A percentile compares a stretch with the other conserved stretches of the same genome.
These are phyloP conservation scores for Parazoanthus atlanticus DNA, from an alignment of 92 coral and sea anemone species.

Conservation along the genomic window DNA sequence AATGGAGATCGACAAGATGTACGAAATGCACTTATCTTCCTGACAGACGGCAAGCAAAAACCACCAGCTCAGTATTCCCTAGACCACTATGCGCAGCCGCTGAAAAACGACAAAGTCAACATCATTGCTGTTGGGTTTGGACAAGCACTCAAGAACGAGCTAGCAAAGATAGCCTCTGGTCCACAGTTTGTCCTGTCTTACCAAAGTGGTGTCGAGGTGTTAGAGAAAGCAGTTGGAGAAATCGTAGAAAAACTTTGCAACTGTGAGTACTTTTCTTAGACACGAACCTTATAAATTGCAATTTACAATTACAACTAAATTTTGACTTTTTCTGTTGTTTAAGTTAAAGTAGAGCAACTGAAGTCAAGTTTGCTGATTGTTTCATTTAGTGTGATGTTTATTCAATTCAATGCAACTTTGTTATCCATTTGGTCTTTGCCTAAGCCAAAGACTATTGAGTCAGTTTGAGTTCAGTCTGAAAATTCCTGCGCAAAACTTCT, in stretches of 20 bases:
- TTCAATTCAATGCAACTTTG: no score
- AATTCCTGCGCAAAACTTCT: no score
- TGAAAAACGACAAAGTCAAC: background rate
- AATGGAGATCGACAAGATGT: constrained; percentile 29
- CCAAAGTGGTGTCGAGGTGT: constrained; percentile 8
- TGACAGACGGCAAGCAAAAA: constrained; percentile 24
- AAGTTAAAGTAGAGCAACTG: no score
- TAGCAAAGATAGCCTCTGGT: constrained; percentile 9
- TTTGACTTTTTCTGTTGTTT: no score
- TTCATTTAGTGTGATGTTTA: background rate
- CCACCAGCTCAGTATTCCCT: background rate
- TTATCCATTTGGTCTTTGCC: no score
- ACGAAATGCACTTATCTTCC: constrained; percentile 23
- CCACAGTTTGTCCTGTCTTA: constrained; percentile 9
- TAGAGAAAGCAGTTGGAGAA: constrained; percentile 25
- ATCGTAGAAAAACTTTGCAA: constrained; percentile 21
- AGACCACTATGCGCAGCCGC: background rate
- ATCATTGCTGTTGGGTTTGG: constrained; percentile 37
- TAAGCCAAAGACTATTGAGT: no score
- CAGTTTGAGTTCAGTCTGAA: no score
- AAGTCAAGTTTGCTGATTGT: no score
- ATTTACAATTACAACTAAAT: no score
- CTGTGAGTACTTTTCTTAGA: constrained; percentile 4
- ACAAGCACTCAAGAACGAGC: background rate
- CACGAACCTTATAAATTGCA: background rate